Evolutionary conservation across 2,797 vertebrate species (phyloP), one percentile per base, ranked within the genome.

Genomic region (Moxostoma hubbsi): DNA sequence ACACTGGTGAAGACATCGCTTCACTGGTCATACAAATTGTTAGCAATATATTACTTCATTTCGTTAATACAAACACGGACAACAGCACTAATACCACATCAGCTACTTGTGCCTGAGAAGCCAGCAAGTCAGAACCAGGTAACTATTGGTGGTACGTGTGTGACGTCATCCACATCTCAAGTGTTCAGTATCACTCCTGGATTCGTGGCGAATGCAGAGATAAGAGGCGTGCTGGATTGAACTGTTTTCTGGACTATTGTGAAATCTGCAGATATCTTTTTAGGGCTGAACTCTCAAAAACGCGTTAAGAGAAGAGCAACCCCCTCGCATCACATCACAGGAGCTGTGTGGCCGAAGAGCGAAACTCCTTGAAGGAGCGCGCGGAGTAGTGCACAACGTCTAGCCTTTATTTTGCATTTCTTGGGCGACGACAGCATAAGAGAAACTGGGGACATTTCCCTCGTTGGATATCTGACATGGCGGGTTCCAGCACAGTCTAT

Each of bases 381-480:
- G 24, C 10, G 24, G 24, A 24, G 24, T 24, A 16, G 16, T 65
- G 43, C 8, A 13, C 10, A 5, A 2, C 6, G 9, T 73, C 16
- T 73, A 46, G 16, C 71, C 49, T 71, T 65, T 59, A 50, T 71
- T 70, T 70, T 7, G 47, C 66, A 24, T 67, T 47, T 66, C 58
- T 73, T 67, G 11, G 67, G 12, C 71, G 36, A 49, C 69, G 50
- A 24, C 36, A 51, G 18, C 47, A 16, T 36, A 36, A 49, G 47
- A 62, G 16, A 69, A 65, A 43, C 9, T 15, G 51, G 51, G 54
- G 71, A 79, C 13, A 58, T n/a, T 54, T 24, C 10, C 9, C 58
- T 36, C 50, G 1, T 71, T 66, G 77, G 57, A 89, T 88, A 86
- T 87, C 91, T 91, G 92, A 92, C 90, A 97, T 97, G 96, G 95